Evolutionary conservation across 2,888 invertebrate genomes (phyloP).

Genomic region (Patella depressa): DNA sequence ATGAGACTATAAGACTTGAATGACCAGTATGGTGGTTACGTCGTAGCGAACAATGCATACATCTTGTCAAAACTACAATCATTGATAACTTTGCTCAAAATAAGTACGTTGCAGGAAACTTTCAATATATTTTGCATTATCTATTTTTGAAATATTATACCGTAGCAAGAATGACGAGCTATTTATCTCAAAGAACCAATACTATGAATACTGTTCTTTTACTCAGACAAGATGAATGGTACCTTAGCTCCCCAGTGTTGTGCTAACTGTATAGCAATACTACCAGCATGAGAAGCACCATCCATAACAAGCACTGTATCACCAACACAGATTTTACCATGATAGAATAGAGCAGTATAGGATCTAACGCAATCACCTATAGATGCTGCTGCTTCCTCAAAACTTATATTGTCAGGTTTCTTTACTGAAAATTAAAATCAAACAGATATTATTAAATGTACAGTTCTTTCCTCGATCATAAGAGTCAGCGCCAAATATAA

Average conservation of each 20-base stretch:
- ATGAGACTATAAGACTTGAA: neutral
- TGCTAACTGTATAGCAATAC: conserved; percentile 71
- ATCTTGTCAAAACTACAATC: too few species aligned
- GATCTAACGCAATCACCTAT: conserved; percentile 72
- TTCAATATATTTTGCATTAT: too few species aligned
- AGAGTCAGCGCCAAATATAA: too few species aligned
- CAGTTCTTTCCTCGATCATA: too few species aligned
- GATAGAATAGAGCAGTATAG: conserved; percentile 73
- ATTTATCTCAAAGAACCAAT: neutral
- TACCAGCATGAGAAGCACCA: conserved; percentile 72
- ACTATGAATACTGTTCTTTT: neutral
- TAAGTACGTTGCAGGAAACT: too few species aligned
- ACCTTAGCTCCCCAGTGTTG: conserved; percentile 73
- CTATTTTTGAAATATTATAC: too few species aligned
- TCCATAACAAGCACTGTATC: conserved; percentile 72
- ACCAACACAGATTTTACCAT: conserved; percentile 70
- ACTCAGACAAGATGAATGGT: neutral
- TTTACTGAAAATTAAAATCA: conserved; percentile 58
- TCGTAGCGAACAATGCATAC: too few species aligned
- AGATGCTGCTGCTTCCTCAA: conserved; percentile 71
- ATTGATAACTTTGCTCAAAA: too few species aligned
- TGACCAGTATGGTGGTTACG: neutral
- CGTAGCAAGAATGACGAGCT: too few species aligned
- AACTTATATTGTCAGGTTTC: conserved; percentile 70
- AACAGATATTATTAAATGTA: too few species aligned